Conservation (phyloP, 1,140 invertebrate species). For the Drosophila ironensis region DNA sequence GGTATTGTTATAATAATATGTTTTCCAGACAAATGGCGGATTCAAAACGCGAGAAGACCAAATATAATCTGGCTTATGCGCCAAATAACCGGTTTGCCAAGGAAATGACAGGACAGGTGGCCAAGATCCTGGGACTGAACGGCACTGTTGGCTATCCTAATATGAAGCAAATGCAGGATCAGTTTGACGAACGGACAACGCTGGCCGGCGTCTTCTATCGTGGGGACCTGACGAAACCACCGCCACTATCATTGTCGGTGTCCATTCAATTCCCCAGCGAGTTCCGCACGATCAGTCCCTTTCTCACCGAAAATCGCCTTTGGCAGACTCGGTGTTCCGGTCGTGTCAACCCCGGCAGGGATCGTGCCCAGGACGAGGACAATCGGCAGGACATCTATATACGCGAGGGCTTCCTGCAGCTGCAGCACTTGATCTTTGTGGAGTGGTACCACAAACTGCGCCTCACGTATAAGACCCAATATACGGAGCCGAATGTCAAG, state of each 20-base stretch:
- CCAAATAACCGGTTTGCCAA: conserved; percentile 20
- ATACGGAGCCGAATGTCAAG: conserved; percentile 25
- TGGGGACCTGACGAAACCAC: background rate
- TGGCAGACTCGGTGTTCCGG: conserved; percentile 69
- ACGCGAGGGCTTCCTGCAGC: conserved; percentile 60
- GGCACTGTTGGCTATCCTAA: background rate
- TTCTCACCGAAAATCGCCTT: conserved; percentile 55
- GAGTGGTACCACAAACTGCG: conserved; percentile 42
- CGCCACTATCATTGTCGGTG: conserved; percentile 25
- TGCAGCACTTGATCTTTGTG: conserved; percentile 55
- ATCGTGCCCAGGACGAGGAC: conserved; percentile 24
- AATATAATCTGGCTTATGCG: conserved; percentile 40
- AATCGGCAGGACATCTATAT: conserved; percentile 61
- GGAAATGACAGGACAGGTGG: conserved; percentile 17
- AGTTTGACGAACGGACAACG: conserved; percentile 60
- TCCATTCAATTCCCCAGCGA: conserved; percentile 63
- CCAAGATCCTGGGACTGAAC: conserved; percentile 34
- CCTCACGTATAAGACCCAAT: background rate
- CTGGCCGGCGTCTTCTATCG: conserved; percentile 42
- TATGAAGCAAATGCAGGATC: conserved; percentile 19
- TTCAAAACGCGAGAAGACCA: conserved; percentile 53
- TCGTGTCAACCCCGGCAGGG: conserved; percentile 25
- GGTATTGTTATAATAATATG: background rate
- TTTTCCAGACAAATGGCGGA: conserved; percentile 17
- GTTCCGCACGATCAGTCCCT: conserved; percentile 52